Percentiles rank a stretch among this genome's conserved stretches.
These are phyloP conservation scores for Clostera curtula DNA, from an alignment of 2,888 invertebrate genomes.

Conservation along the genomic window DNA sequence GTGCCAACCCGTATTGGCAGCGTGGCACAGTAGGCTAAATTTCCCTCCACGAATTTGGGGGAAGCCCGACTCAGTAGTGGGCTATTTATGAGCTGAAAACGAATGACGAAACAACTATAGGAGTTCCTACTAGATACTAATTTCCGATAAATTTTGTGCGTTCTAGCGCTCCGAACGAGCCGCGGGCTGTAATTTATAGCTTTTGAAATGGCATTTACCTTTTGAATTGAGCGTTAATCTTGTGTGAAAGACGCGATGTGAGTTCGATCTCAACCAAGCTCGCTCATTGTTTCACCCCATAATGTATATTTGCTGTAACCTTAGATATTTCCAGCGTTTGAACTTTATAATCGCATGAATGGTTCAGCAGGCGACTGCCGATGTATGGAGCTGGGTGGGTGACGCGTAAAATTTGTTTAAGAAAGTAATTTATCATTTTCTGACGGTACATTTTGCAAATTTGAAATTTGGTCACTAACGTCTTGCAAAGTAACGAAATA, in stretches of 20 bases:
- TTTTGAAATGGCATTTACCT: slow-evolving; percentile 63
- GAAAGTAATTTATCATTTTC: slow-evolving; percentile 26
- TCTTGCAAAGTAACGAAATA: slow-evolving; percentile 10
- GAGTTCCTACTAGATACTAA: slow-evolving; percentile 56
- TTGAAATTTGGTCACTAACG: slow-evolving; percentile 17
- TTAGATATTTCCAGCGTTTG: slow-evolving; percentile 5
- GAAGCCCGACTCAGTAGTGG: too few relatives aligned
- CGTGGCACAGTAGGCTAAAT: too few relatives aligned
- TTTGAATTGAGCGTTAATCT: slow-evolving; percentile 69
- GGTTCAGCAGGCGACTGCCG: slow-evolving; percentile 9
- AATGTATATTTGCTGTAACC: slow-evolving; percentile 5
- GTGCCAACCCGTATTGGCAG: too few relatives aligned
- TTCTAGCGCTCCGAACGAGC: slow-evolving; percentile 62
- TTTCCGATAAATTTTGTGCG: slow-evolving; percentile 69
- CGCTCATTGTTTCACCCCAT: slow-evolving; percentile 16
- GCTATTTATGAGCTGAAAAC: too few relatives aligned
- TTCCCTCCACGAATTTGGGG: too few relatives aligned
- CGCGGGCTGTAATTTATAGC: slow-evolving; percentile 60
- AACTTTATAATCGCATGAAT: slow-evolving; percentile 11
- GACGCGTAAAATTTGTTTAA: slow-evolving; percentile 21
- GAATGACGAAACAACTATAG: too few relatives aligned
- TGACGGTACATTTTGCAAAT: slow-evolving; percentile 18
- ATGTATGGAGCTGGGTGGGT: slow-evolving; percentile 13
- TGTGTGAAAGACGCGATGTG: slow-evolving; percentile 58
- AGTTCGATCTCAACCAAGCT: slow-evolving; percentile 26